A percentile compares a stretch with the other conserved stretches of the same genome.
phyloP scores from a whole-genome alignment of 2,113 vertebrate species.

The Trichomycterus rosablanca region DNA sequence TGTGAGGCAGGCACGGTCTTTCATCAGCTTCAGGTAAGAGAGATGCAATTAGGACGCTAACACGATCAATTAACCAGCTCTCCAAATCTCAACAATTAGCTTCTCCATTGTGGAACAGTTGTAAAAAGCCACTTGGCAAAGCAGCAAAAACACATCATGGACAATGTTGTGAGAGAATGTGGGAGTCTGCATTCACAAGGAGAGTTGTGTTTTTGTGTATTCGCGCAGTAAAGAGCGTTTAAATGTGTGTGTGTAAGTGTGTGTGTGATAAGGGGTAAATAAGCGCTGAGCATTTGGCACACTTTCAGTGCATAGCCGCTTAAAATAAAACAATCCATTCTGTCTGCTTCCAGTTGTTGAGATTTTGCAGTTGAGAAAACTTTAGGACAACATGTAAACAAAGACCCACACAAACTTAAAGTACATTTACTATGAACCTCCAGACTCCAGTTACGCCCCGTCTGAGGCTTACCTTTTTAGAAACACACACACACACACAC shows the following conservation, averaged over 20 bases:
- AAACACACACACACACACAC: slow-evolving; percentile 34
- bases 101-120: slow-evolving; percentile 72
- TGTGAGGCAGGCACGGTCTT: slow-evolving; percentile 40
- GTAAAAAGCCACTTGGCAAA: slow-evolving; percentile 74
- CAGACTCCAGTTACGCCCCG: slow-evolving; percentile 14
- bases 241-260: slow-evolving; percentile 29
- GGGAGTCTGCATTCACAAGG: slow-evolving; percentile 36
- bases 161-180: slow-evolving; percentile 62
- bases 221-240: slow-evolving; percentile 30
- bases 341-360: background rate
- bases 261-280: slow-evolving; percentile 18
- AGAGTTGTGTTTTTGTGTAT: slow-evolving; percentile 34
- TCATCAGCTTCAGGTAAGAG: slow-evolving; percentile 56
- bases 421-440: slow-evolving; percentile 1
- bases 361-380: slow-evolving; percentile 26
- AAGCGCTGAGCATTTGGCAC: slow-evolving; percentile 37
- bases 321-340: slow-evolving; percentile 31
- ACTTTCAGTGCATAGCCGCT: slow-evolving; percentile 12
- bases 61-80: slow-evolving; percentile 75
- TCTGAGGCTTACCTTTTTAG: slow-evolving; percentile 24
- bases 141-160: slow-evolving; percentile 68
- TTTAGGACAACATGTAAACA: background rate
- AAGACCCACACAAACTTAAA: slow-evolving; percentile 34
- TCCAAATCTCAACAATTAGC: slow-evolving; percentile 77
- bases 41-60: slow-evolving; percentile 74